phyloP scores from a whole-genome alignment of 2,888 invertebrate species.

The Baccha elongata region DNA sequence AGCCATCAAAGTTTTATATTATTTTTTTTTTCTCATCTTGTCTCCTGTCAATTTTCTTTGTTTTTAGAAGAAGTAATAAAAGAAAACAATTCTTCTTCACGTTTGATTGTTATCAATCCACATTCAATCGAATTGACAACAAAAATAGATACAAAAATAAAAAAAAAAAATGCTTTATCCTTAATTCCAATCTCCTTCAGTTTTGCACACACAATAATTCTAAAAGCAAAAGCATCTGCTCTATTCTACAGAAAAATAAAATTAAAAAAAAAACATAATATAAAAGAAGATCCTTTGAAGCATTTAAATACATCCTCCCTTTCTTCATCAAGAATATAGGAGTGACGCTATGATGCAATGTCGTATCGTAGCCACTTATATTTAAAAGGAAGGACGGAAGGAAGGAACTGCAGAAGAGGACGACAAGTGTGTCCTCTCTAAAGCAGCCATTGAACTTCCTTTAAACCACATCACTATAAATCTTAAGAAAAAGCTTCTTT shows the following conservation, averaged over 20 bases:
- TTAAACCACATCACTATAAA: slow-evolving; percentile 41
- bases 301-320: slow-evolving; percentile 12
- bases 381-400: slow-evolving; percentile 5
- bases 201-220: slow-evolving; percentile 51
- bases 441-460: slow-evolving; percentile 53
- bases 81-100: slow-evolving; percentile 14
- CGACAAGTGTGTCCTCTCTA: slow-evolving; percentile 20
- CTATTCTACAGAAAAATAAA: background rate
- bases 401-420: slow-evolving; percentile 20
- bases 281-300: background rate
- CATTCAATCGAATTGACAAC: slow-evolving; percentile 48
- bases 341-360: background rate
- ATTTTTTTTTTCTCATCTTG: slow-evolving; percentile 28
- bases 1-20: background rate
- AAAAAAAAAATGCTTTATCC: slow-evolving; percentile 19
- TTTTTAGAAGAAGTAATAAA: slow-evolving; percentile 13
- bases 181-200: slow-evolving; percentile 48
- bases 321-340: background rate
- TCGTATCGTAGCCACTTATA: background rate
- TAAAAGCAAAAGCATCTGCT: slow-evolving; percentile 18
- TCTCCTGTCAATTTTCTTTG: slow-evolving; percentile 33
- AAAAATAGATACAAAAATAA: slow-evolving; percentile 23
- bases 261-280: background rate
- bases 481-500: slow-evolving; percentile 48
- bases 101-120: slow-evolving; percentile 53